Evolutionary conservation across 2,113 vertebrate species (phyloP).

Genomic region (Rutilus rutilus): DNA sequence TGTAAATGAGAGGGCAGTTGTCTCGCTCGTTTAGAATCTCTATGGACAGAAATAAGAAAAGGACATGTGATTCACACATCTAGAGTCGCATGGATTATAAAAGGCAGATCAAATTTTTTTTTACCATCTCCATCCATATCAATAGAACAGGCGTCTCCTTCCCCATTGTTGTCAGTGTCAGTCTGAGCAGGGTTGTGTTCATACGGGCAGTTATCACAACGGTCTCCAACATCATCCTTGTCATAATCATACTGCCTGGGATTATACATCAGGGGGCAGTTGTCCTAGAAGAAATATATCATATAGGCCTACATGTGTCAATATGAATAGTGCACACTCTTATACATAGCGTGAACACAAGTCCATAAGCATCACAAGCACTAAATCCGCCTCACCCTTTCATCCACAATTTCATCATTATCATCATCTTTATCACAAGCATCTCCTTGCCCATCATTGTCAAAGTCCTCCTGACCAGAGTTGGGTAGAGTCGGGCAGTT

Average conservation of each 20-base stretch:
- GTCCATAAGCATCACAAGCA: background rate
- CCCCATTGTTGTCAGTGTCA: conserved; percentile 90
- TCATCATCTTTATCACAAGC: conserved; percentile 95
- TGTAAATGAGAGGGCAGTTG: conserved; percentile 94
- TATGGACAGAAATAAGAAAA: conserved; percentile 58
- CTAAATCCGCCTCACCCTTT: conserved; percentile 80
- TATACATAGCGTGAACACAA: background rate
- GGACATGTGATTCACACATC: background rate
- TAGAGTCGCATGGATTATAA: background rate
- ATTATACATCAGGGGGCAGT: conserved; percentile 93
- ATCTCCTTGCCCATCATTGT: conserved; percentile 90
- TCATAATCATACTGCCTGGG: conserved; percentile 93
- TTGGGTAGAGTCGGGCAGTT: conserved; percentile 94
- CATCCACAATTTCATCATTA: conserved; percentile 89
- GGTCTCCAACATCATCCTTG: conserved; percentile 92
- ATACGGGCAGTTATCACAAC: conserved; percentile 94
- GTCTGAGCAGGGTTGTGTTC: conserved; percentile 92
- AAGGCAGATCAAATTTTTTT: background rate
- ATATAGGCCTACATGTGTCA: background rate
- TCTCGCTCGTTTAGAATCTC: conserved; percentile 92
- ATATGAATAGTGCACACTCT: background rate
- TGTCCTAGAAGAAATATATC: conserved; percentile 79
- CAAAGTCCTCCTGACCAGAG: conserved; percentile 95
- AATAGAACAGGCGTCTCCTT: conserved; percentile 92
- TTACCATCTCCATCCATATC: conserved; percentile 97